These are phyloP conservation scores for Columba janthina DNA, from an alignment of 2,113 vertebrate genomes.

Conservation along the genomic window DNA sequence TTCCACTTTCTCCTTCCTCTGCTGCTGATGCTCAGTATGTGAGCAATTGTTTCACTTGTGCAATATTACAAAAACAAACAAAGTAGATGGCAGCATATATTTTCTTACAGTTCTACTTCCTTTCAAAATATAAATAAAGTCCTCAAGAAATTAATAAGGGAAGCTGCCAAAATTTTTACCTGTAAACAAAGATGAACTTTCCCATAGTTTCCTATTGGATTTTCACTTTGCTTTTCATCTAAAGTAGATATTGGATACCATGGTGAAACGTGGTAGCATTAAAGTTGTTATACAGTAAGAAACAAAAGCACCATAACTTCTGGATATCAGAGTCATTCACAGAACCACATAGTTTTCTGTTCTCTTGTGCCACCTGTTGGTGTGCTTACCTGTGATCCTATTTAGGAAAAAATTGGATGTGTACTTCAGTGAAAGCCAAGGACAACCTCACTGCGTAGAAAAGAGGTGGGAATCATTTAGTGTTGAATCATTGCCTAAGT, in stretches of 20 bases:
- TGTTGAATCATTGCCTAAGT: background rate
- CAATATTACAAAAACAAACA: background rate
- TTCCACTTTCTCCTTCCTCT: background rate
- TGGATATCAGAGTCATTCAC: background rate
- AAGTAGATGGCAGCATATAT: background rate
- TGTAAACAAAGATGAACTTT: background rate
- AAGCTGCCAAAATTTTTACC: background rate
- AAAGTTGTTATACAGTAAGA: background rate
- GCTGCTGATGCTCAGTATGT: background rate
- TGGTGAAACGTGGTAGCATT: background rate
- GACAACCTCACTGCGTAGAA: background rate
- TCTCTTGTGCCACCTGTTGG: fast-evolving
- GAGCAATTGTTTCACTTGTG: background rate
- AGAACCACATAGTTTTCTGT: background rate
- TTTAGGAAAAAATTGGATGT: background rate
- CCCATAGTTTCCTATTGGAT: background rate
- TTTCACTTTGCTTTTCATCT: background rate
- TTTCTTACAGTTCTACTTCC: background rate
- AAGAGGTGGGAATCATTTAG: background rate
- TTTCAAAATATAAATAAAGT: background rate
- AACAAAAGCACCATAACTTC: background rate
- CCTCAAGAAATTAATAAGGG: background rate
- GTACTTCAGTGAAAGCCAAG: background rate
- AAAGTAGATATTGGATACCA: background rate
- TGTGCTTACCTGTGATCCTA: background rate